These are phyloP conservation scores for Hylia prasina DNA, from an alignment of 2,113 vertebrate genomes.

Conservation along the genomic window DNA sequence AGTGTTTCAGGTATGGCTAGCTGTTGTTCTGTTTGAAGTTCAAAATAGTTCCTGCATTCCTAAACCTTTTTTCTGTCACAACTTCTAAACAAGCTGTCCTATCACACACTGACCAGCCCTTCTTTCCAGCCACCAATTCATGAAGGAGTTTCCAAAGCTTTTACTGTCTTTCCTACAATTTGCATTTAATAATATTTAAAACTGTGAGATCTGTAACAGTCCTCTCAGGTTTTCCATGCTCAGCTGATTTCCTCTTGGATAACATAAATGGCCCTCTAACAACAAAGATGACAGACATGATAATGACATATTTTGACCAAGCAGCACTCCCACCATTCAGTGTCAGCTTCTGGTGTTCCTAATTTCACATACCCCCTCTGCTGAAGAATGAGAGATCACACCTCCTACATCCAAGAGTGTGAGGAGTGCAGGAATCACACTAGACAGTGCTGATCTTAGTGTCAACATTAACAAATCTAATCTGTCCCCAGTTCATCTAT, in stretches of 20 bases:
- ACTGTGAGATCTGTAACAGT: background rate
- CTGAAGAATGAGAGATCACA: constrained; percentile 1
- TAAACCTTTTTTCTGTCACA: background rate
- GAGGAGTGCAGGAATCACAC: background rate
- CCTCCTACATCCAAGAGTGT: background rate
- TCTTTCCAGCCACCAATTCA: background rate
- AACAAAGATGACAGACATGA: background rate
- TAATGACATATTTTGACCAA: background rate
- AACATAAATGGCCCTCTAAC: background rate
- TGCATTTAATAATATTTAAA: background rate
- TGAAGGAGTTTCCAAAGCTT: background rate
- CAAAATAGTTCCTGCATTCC: background rate
- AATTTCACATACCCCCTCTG: background rate
- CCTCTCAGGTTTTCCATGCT: background rate
- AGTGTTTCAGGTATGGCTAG: background rate
- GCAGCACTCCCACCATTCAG: background rate
- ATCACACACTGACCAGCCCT: background rate
- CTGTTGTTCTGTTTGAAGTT: background rate
- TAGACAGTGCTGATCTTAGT: background rate
- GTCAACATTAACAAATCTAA: background rate
- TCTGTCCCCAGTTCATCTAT: background rate
- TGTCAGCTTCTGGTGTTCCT: background rate
- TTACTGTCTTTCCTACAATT: background rate
- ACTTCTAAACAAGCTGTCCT: background rate
- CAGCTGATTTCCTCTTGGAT: background rate